phyloP scores from a whole-genome alignment of 2,888 invertebrate genomes.

The Pollenia angustigena region DNA sequence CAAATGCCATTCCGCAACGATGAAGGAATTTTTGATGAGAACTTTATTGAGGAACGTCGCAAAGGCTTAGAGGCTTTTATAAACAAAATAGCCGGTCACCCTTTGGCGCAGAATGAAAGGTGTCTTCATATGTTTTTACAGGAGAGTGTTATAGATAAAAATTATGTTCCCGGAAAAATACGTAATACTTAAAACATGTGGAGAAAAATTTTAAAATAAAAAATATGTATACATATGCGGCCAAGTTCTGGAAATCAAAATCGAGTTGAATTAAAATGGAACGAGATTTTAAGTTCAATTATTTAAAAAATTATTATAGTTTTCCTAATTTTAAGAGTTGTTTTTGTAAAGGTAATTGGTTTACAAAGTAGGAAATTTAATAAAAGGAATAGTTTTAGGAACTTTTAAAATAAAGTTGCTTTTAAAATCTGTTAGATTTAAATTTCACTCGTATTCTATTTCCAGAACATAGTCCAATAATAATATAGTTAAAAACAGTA shows the following conservation, averaged over 20 bases:
- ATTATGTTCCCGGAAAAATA: conserved; percentile 99
- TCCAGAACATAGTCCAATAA: too few species aligned
- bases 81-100: conserved; percentile 99
- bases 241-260: too few species aligned
- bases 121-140: conserved; percentile 99
- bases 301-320: too few species aligned
- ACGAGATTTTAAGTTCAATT: too few species aligned
- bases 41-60: conserved; percentile 99
- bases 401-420: too few species aligned
- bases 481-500: conserved; percentile 50
- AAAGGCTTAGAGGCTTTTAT: conserved; percentile 99
- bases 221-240: conserved; percentile 14
- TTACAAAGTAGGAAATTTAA: too few species aligned
- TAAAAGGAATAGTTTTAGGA: too few species aligned
- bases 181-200: conserved; percentile 91
- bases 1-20: conserved; percentile 99
- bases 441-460: too few species aligned
- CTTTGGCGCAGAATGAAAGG: conserved; percentile 98
- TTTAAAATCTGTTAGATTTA: too few species aligned
- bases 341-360: too few species aligned
- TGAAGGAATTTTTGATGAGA: conserved; percentile 99
- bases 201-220: neutral
- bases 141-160: conserved; percentile 98
- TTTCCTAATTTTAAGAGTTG: too few species aligned
- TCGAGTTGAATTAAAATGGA: too few species aligned